A percentile compares a stretch with the other conserved stretches of the same genome.
These are phyloP conservation scores for Cactoblastis cactorum DNA, from an alignment of 2,888 invertebrate genomes.

Conservation along the genomic window DNA sequence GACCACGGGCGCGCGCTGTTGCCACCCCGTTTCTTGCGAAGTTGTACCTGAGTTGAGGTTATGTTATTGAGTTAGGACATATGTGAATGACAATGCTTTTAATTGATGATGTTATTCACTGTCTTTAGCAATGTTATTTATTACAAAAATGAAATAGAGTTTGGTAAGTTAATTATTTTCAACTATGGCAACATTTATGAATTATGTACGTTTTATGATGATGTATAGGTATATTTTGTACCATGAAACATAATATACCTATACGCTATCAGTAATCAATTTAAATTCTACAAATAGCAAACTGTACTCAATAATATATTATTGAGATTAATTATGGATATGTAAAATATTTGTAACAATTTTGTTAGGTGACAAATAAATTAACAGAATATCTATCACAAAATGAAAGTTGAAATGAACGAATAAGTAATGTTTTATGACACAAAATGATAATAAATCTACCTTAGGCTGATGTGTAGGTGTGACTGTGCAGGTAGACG, in stretches of 20 bases:
- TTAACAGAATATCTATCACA: no score
- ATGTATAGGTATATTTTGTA: no score
- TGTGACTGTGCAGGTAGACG: constrained; percentile 78
- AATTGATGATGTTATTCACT: background rate
- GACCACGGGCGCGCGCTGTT: constrained; percentile 89
- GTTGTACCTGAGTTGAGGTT: constrained; percentile 71
- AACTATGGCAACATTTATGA: no score
- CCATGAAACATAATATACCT: no score
- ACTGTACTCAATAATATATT: no score
- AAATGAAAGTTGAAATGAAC: no score
- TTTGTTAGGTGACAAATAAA: background rate
- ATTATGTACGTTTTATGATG: no score
- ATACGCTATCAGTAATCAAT: no score
- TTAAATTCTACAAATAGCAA: no score
- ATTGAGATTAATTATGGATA: no score
- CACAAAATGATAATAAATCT: constrained; percentile 15
- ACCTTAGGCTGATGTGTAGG: constrained; percentile 80
- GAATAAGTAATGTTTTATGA: no score
- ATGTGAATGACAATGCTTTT: background rate
- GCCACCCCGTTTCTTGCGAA: constrained; percentile 81
- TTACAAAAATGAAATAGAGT: background rate
- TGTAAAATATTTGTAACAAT: no score
- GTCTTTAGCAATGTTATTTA: background rate
- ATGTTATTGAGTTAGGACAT: constrained; percentile 12
- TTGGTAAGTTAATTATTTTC: background rate